Evolutionary conservation across 1,140 invertebrate species (phyloP), one percentile per base, ranked within the genome.

Genomic region (Varroa destructor): DNA sequence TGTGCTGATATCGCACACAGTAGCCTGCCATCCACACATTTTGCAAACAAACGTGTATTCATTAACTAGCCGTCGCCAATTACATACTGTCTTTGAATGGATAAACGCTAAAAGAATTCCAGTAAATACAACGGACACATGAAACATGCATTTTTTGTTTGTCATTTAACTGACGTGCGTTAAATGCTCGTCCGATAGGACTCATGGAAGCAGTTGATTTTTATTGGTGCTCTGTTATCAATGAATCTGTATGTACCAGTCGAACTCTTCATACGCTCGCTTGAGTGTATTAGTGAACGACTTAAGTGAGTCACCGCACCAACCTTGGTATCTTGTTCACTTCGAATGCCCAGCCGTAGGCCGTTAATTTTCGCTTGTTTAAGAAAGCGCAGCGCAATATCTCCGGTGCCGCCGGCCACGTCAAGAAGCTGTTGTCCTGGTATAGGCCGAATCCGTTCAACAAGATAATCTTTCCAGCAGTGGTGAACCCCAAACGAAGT

Each of bases 401-500:
- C 91, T 84, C 86, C 86, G 75, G 96, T 99, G 71, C 96, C 96
- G 70, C 96, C 95, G 73, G 95, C 96, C 75, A 95, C 90, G 83
- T 99, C 96, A 42, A 99, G 79, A 1, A 97, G 81, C 74, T 86
- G 86, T 37, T 88, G 90, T 14, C 87, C 87, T 75, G 84, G 84
- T 37, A 84, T 84, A 0, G 94, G 93, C 6, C 84, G 84, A 25
- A 98, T 79, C 73, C 84, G 84, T 73, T 86, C 82, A 67, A 99
- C 87, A 77, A 98, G 96, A 55, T 88, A 86, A 81, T 98, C 92
- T 80, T 99, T 99, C 96, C 96, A 99, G 1, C 97, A 75, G 71
- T 95, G 82, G 81, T 99, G 96, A 73, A 98, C 86, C 36, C 95
- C 94, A 74, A 88, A 81, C 74, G 92, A 97, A 93, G 99, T 97